A percentile compares a stretch with the other conserved stretches of the same genome.
phyloP scores from a whole-genome alignment of 2,888 invertebrate species.

The Drosophila quinaria region DNA sequence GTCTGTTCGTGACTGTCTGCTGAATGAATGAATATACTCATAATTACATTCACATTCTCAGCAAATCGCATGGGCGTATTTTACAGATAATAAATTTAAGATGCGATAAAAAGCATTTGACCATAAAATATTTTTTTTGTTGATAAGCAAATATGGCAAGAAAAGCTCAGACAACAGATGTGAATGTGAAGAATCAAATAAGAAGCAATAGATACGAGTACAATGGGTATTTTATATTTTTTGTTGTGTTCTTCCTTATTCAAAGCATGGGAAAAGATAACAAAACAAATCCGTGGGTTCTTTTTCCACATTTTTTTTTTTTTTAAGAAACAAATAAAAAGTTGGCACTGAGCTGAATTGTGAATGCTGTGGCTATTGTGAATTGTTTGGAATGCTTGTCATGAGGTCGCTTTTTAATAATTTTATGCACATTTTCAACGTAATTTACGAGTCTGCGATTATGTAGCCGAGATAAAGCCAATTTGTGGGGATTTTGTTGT shows the following conservation, averaged over 20 bases:
- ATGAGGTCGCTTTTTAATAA: constrained; percentile 44
- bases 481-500: constrained; percentile 46
- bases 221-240: constrained; percentile 41
- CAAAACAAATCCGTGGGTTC: constrained; percentile 65
- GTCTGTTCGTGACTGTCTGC: constrained; percentile 24
- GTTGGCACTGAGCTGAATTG: constrained; percentile 23
- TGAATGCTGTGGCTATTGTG: constrained; percentile 37
- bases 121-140: constrained; percentile 53
- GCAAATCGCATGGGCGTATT: constrained; percentile 69
- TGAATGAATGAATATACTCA: constrained; percentile 35
- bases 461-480: constrained; percentile 35
- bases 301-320: constrained; percentile 5
- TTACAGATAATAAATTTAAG: constrained; percentile 71
- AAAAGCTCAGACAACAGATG: constrained; percentile 43
- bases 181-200: constrained; percentile 15
- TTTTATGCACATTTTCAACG: constrained; percentile 21
- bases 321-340: neutral
- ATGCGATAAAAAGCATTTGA: constrained; percentile 69
- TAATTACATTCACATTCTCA: constrained; percentile 49
- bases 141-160: constrained; percentile 61
- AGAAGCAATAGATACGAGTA: constrained; percentile 28
- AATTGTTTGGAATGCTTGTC: constrained; percentile 36
- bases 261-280: constrained; percentile 62
- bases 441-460: constrained; percentile 32
- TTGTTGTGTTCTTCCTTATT: constrained; percentile 22